These are phyloP conservation scores for Leptinotarsa texana DNA, from an alignment of 1,140 invertebrate genomes.

Conservation along the genomic window DNA sequence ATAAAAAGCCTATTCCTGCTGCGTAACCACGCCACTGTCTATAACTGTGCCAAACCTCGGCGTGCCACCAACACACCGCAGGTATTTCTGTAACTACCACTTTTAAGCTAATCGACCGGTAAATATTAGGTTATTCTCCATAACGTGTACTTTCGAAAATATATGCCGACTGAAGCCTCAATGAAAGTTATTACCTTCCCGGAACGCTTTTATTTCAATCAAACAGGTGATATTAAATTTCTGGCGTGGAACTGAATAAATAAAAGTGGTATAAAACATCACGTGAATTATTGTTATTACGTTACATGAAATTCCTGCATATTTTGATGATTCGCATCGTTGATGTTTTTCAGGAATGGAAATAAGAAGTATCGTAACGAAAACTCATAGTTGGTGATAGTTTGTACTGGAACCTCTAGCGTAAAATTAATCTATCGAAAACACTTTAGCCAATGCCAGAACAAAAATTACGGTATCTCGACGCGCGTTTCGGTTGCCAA, in stretches of 20 bases:
- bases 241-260: background rate
- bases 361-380: too few species aligned
- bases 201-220: constrained; percentile 7
- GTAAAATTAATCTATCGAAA: too few species aligned
- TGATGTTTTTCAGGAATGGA: too few species aligned
- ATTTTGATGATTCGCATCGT: too few species aligned
- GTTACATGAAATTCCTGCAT: background rate
- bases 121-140: constrained; percentile 16
- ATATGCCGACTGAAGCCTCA: background rate
- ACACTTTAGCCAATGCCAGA: too few species aligned
- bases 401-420: too few species aligned
- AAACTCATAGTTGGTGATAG: too few species aligned
- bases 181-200: constrained; percentile 2
- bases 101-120: constrained; percentile 13
- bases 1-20: background rate
- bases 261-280: background rate
- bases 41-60: constrained; percentile 12
- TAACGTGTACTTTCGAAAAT: constrained; percentile 16
- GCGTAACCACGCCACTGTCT: background rate
- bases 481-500: too few species aligned
- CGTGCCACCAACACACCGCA: constrained; percentile 14
- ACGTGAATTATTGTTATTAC: constrained; percentile 6
- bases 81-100: constrained; percentile 19
- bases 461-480: too few species aligned
- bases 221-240: background rate